Percentiles rank a stretch among this genome's conserved stretches.
Conservation (phyloP, 2,113 vertebrate genomes). For the Hemichromis elongatus region DNA sequence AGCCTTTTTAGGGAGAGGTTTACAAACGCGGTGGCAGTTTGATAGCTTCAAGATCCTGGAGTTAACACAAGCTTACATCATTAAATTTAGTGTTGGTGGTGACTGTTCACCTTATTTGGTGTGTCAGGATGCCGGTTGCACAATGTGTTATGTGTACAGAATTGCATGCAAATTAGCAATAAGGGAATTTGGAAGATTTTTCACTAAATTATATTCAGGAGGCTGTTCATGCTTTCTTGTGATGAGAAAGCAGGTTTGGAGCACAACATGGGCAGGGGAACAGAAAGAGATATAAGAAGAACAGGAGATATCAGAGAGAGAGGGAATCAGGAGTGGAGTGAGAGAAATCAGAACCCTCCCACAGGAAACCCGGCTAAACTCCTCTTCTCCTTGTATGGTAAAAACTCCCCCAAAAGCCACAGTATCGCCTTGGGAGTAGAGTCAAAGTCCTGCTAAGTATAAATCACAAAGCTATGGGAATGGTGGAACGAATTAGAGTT, state of each 20-base stretch:
- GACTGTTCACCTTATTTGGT: slow-evolving; percentile 34
- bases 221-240: neutral
- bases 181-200: neutral
- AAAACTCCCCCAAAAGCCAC: slow-evolving; percentile 74
- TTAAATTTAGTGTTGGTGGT: neutral
- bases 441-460: slow-evolving; percentile 66
- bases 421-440: slow-evolving; percentile 65
- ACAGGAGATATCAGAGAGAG: neutral
- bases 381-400: slow-evolving; percentile 77
- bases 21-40: slow-evolving; percentile 2
- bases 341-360: slow-evolving; percentile 70
- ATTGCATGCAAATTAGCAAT: neutral
- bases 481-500: slow-evolving; percentile 30
- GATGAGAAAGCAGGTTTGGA: neutral
- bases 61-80: slow-evolving; percentile 5
- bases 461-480: slow-evolving; percentile 62
- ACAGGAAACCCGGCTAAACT: slow-evolving; percentile 70
- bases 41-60: neutral
- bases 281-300: neutral
- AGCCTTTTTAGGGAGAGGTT: slow-evolving; percentile 4
- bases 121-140: neutral
- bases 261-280: neutral
- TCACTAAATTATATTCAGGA: neutral
- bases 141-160: neutral
- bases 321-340: slow-evolving; percentile 46